Evolutionary conservation across 2,797 vertebrate species (phyloP).

Genomic region (Micrastur ruficollis): DNA sequence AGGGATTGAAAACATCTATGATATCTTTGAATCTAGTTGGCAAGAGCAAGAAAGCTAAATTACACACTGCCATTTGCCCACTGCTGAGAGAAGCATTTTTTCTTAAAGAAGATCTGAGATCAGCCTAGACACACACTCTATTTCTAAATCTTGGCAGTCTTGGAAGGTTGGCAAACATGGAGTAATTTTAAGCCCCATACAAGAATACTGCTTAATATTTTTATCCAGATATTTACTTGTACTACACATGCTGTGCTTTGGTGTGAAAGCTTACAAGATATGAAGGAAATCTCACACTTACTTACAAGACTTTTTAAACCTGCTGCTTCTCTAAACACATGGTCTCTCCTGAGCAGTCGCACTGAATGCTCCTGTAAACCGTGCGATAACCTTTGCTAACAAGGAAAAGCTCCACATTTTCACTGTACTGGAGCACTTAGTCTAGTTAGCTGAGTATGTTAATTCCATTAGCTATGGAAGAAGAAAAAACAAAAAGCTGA

Average conservation of each 20-base stretch:
- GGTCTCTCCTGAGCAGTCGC: not conserved
- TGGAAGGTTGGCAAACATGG: not conserved
- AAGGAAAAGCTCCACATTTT: not conserved
- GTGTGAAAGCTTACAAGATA: not conserved
- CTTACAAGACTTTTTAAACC: not conserved
- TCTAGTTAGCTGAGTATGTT: not conserved
- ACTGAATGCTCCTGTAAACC: not conserved
- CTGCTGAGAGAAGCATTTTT: conserved; percentile 9
- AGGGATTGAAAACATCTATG: not conserved
- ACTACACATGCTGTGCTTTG: not conserved
- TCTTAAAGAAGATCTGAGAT: not conserved
- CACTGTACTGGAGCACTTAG: not conserved
- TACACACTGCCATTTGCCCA: not conserved
- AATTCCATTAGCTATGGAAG: not conserved
- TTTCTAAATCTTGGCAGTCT: not conserved
- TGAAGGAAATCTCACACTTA: not conserved
- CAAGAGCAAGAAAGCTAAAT: not conserved
- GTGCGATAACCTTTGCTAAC: not conserved
- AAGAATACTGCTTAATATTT: not conserved
- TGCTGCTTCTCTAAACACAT: not conserved
- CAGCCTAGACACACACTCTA: not conserved
- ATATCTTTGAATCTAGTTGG: not conserved
- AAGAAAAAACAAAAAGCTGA: not conserved
- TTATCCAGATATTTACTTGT: not conserved
- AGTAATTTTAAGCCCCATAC: not conserved